A percentile compares a stretch with the other conserved stretches of the same genome.
phyloP scores from a whole-genome alignment of 2,888 invertebrate species.

The Diarsia brunnea region DNA sequence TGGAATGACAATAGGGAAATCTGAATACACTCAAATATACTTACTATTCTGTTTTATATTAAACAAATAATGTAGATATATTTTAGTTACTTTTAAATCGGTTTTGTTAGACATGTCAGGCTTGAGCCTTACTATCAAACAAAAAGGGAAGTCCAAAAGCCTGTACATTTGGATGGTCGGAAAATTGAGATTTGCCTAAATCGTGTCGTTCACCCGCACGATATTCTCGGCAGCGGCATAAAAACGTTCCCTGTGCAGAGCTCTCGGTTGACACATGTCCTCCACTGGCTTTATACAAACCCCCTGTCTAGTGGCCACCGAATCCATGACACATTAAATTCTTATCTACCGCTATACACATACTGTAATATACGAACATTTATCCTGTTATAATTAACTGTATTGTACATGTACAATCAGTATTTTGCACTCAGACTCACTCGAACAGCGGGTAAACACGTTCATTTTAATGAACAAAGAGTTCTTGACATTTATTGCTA shows the following conservation, averaged over 20 bases:
- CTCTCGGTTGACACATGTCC: slow-evolving; percentile 81
- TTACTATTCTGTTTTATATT: slow-evolving; percentile 28
- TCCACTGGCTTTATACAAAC: slow-evolving; percentile 79
- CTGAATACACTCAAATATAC: slow-evolving; percentile 47
- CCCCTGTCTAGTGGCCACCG: slow-evolving; percentile 70
- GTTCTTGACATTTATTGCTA: slow-evolving; percentile 70
- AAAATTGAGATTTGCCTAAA: slow-evolving; percentile 62
- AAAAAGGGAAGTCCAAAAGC: slow-evolving; percentile 54
- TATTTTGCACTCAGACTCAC: slow-evolving; percentile 65
- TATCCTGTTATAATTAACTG: slow-evolving; percentile 67
- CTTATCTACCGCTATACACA: slow-evolving; percentile 61
- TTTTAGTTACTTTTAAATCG: slow-evolving; percentile 21
- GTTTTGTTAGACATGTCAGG: slow-evolving; percentile 2
- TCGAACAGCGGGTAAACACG: slow-evolving; percentile 68
- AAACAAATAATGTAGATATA: slow-evolving; percentile 16
- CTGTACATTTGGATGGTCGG: slow-evolving; percentile 39
- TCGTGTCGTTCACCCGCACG: slow-evolving; percentile 60
- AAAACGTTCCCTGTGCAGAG: slow-evolving; percentile 75
- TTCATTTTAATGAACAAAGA: slow-evolving; percentile 69
- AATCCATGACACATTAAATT: slow-evolving; percentile 74
- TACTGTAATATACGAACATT: slow-evolving; percentile 33
- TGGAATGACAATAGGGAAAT: slow-evolving; percentile 51
- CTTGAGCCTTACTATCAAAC: slow-evolving; percentile 22
- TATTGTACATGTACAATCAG: slow-evolving; percentile 63
- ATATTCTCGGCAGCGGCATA: slow-evolving; percentile 66